Evolutionary conservation across 2,888 invertebrate species (phyloP).

Genomic region (Elmis aenea): DNA sequence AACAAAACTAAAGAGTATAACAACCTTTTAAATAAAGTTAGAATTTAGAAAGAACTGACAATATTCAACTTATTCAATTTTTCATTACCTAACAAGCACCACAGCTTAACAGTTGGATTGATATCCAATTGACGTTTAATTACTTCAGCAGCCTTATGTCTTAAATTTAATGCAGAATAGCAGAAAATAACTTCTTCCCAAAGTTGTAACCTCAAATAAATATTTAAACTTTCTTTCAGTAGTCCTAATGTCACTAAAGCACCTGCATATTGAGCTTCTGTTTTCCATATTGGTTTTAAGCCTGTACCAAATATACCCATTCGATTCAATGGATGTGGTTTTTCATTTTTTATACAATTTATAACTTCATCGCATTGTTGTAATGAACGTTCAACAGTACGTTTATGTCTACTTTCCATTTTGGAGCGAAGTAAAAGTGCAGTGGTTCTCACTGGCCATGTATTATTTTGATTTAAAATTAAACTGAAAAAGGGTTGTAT

Average conservation of each 20-base stretch:
- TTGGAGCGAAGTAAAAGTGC: slow-evolving; percentile 71
- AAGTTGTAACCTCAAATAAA: slow-evolving; percentile 67
- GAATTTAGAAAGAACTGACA: no score
- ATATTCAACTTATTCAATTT: no score
- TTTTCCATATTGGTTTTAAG: slow-evolving; percentile 69
- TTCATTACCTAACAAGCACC: slow-evolving; percentile 80
- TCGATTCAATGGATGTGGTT: slow-evolving; percentile 47
- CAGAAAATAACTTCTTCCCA: slow-evolving; percentile 95
- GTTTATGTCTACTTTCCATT: slow-evolving; percentile 69
- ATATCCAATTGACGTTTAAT: slow-evolving; percentile 74
- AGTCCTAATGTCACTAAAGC: slow-evolving; percentile 75
- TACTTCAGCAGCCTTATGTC: slow-evolving; percentile 88
- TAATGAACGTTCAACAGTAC: slow-evolving; percentile 85
- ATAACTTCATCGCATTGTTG: slow-evolving; percentile 79
- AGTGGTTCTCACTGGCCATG: slow-evolving; percentile 72
- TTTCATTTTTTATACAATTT: slow-evolving; percentile 48
- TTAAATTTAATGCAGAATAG: slow-evolving; percentile 76
- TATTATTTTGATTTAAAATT: slow-evolving; percentile 62
- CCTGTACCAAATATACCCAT: slow-evolving; percentile 65
- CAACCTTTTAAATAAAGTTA: no score
- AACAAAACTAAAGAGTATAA: slow-evolving; percentile 3
- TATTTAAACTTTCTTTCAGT: slow-evolving; percentile 77
- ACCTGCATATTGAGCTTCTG: slow-evolving; percentile 73
- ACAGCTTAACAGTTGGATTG: slow-evolving; percentile 77
- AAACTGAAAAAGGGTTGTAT: slow-evolving; percentile 69